phyloP scores from a whole-genome alignment of 37 sponge, comb jelly and placozoan species.

The Ianthella basta region DNA sequence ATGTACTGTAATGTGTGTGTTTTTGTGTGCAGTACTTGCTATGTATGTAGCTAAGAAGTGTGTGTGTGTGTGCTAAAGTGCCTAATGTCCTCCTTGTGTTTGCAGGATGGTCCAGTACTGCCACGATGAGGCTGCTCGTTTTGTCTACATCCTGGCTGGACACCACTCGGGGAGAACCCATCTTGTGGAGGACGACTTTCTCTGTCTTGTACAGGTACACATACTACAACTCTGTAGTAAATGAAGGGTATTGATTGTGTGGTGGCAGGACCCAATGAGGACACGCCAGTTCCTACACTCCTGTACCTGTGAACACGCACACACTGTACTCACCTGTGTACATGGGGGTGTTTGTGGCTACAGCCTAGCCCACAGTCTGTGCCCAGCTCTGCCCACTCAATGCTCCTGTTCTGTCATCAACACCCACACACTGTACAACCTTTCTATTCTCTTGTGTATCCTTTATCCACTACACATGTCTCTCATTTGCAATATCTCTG shows the following conservation, averaged over 20 bases:
- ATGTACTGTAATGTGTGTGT: neutral
- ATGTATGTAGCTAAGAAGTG: neutral
- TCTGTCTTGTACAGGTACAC: constrained; percentile 74
- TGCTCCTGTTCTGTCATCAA: too few species aligned
- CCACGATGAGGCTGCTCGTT: constrained; percentile 89
- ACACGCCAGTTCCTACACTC: neutral
- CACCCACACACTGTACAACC: too few species aligned
- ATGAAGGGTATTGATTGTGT: neutral
- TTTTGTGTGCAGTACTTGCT: neutral
- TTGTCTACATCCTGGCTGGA: constrained; percentile 74
- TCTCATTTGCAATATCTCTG: too few species aligned
- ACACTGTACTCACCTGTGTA: too few species aligned
- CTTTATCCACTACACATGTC: too few species aligned
- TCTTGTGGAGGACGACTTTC: constrained; percentile 85
- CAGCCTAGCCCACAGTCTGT: too few species aligned
- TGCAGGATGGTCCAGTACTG: constrained; percentile 63
- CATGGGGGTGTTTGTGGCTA: too few species aligned
- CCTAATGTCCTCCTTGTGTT: neutral
- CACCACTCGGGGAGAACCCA: constrained; percentile 49
- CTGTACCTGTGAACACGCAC: too few species aligned
- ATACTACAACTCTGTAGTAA: neutral
- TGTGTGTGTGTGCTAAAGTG: constrained; percentile 21
- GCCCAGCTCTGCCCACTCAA: too few species aligned
- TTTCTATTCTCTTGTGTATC: too few species aligned
- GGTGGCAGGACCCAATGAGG: neutral